These are phyloP conservation scores for Bombus superbus DNA, from an alignment of 1,140 invertebrate species.

Conservation along the genomic window DNA sequence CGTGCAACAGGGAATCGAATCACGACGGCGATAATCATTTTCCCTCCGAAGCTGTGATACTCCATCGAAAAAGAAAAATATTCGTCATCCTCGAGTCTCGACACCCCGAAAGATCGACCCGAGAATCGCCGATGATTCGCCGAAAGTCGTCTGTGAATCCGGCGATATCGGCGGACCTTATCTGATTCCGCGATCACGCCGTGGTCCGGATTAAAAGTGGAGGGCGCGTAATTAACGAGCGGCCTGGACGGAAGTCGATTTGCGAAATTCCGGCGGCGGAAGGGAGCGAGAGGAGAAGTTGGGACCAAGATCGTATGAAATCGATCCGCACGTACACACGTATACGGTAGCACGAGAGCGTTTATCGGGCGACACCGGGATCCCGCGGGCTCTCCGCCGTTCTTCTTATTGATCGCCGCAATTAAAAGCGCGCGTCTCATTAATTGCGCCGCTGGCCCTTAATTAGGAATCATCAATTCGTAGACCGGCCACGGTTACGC, in stretches of 20 bases:
- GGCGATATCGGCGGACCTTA: not conserved
- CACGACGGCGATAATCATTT: not conserved
- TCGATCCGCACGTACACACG: constrained; percentile 43
- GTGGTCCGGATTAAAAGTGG: constrained; percentile 14
- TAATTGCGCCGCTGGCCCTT: constrained; percentile 78
- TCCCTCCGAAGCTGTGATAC: not conserved
- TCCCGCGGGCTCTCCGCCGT: constrained; percentile 21
- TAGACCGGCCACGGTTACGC: constrained; percentile 49
- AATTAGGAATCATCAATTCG: constrained; percentile 81
- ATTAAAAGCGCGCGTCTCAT: constrained; percentile 80
- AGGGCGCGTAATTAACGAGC: constrained; percentile 53
- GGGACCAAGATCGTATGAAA: constrained; percentile 9
- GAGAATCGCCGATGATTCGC: not conserved
- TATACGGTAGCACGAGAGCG: constrained; percentile 79
- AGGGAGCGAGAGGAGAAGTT: not conserved
- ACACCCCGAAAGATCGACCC: not conserved
- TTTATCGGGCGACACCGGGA: constrained; percentile 75
- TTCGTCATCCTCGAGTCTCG: not conserved
- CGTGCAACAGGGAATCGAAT: not conserved
- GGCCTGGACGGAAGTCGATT: constrained; percentile 61
- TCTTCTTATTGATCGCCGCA: constrained; percentile 78
- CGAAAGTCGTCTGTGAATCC: not conserved
- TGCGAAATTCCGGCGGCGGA: constrained; percentile 43
- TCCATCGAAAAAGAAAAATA: not conserved
- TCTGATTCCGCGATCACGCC: constrained; percentile 10